Evolutionary conservation across 2,113 vertebrate species (phyloP).

Genomic region (Sterrhoptilus dennistouni): DNA sequence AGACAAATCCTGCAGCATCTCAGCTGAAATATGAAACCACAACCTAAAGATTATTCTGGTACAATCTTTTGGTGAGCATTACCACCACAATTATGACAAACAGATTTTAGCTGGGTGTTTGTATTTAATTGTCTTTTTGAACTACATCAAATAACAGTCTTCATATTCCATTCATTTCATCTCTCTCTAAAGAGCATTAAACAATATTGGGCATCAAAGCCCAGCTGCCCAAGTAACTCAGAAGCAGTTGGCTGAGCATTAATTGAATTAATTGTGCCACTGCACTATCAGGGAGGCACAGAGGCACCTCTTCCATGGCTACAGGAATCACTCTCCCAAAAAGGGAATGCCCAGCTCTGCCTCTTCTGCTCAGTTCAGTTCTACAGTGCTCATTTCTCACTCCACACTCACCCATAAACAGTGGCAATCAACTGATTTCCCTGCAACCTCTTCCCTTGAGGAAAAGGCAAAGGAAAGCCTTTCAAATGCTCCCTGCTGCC

Average conservation of each 20-base stretch:
- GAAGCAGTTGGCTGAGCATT: background rate
- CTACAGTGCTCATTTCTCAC: background rate
- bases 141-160: background rate
- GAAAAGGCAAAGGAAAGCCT: constrained; percentile 1
- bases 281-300: background rate
- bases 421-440: background rate
- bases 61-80: background rate
- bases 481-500: background rate
- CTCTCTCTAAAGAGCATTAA: background rate
- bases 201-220: background rate
- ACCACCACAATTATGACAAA: background rate
- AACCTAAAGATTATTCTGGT: background rate
- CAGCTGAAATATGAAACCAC: background rate
- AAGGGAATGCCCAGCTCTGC: background rate
- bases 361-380: background rate
- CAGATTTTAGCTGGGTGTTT: background rate
- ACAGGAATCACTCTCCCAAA: background rate
- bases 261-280: background rate
- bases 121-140: background rate
- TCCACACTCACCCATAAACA: background rate
- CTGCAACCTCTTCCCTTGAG: background rate
- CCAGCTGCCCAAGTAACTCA: background rate
- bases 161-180: background rate
- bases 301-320: background rate
- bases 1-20: background rate